Evolutionary conservation across 2,888 invertebrate genomes (phyloP), one percentile per base, ranked within the genome.

Genomic region (Coleophora flavipennella): DNA sequence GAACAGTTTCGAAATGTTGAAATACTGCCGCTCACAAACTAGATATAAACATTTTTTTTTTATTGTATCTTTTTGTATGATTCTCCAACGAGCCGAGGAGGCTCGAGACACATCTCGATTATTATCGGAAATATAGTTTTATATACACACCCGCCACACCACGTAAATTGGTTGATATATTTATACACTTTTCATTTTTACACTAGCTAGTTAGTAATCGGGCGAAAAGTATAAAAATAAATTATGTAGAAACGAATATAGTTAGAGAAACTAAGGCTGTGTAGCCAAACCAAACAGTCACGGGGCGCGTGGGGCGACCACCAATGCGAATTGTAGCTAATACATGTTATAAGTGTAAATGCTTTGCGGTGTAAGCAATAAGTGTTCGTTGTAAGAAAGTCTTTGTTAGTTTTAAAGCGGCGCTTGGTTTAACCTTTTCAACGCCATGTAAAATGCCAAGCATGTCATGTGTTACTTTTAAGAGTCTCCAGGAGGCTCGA

Each of bases 251-350:
- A 69, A 67, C 65, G 65, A 69, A 62, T 54, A 55, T 58, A 58
- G 53, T 63, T 66, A 64, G 57, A 11, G 63, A 69, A 71, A 67
- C 59, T 57, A 55, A 64, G 74, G 75, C 79, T 77, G 76, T 79
- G 76, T 63, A 70, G 78, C 73, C 76, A 64, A 74, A 75, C 69
- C 75, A 70, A 75, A 60, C 57, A 51, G 68, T 65, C 54, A 41
- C 45, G 68, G 66, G 68, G 60, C 38, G 46, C 53, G 49, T 56
- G 47, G 53, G 31, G 41, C 46, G 60, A 49, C 57, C 53, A 41
- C 51, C 47, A 41, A 38, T 44, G 20, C 20, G 20, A 20, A 3
- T 20, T 4, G 20, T 20, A 20, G 20, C 6, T 20, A 20, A 20
- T 20, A 20, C 3, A 20, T 4, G 20, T 20, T 4, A 20, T 20